These are phyloP conservation scores for Aldabrachelys gigantea DNA, from an alignment of 2,113 vertebrate species.

Conservation along the genomic window DNA sequence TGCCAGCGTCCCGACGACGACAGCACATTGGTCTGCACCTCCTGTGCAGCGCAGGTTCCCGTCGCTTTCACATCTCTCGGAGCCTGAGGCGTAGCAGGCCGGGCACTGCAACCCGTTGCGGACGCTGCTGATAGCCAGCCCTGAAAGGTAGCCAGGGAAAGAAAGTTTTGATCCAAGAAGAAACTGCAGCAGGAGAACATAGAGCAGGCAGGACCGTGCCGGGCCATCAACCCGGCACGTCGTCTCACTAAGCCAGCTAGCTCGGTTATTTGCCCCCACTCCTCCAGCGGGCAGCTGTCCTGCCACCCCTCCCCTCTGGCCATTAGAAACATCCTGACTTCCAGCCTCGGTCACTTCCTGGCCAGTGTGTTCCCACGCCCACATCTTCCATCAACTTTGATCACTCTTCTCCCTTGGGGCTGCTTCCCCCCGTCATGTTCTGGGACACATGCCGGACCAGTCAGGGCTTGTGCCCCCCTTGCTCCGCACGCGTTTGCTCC, in stretches of 20 bases:
- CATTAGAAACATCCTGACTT: neutral
- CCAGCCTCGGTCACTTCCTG: neutral
- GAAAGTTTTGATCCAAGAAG: neutral
- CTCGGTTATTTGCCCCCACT: neutral
- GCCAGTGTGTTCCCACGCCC: neutral
- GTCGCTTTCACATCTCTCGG: neutral
- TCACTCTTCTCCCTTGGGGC: neutral
- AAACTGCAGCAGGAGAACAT: neutral
- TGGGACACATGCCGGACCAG: neutral
- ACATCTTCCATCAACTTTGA: neutral
- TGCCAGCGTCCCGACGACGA: neutral
- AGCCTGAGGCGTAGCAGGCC: neutral
- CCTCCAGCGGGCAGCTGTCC: neutral
- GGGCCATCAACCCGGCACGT: rapidly evolving
- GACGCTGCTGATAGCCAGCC: neutral
- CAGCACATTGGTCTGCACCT: neutral
- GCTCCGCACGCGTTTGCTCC: neutral
- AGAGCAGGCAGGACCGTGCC: neutral
- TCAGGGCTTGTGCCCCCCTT: too few relatives aligned
- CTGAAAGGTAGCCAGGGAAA: neutral
- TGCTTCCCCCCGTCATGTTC: neutral
- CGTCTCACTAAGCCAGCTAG: neutral
- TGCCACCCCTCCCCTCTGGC: too few relatives aligned
- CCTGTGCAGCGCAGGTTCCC: neutral
- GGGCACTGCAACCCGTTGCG: neutral